A percentile compares a stretch with the other conserved stretches of the same genome.
phyloP scores from a whole-genome alignment of 2,888 invertebrate genomes.

The Rhopalosiphum nymphaeae region DNA sequence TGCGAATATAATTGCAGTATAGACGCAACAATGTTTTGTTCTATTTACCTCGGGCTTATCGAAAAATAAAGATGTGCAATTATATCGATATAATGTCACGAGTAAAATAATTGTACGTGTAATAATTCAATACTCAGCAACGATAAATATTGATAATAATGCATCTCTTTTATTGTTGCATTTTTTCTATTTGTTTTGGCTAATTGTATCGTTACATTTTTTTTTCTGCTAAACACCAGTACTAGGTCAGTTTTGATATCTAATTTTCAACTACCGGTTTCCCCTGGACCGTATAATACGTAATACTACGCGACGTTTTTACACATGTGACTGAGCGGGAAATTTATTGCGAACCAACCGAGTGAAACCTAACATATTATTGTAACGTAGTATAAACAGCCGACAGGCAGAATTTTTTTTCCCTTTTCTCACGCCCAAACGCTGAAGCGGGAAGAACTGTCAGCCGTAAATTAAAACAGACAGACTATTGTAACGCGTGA shows the following conservation, averaged over 20 bases:
- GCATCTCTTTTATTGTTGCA: not conserved
- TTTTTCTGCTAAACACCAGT: not conserved
- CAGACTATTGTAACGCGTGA: not conserved
- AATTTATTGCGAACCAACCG: conserved; percentile 36
- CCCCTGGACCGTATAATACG: not conserved
- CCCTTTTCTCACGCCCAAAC: not conserved
- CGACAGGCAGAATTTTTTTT: not conserved
- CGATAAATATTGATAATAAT: not conserved
- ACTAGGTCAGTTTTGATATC: conserved; percentile 25
- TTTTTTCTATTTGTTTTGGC: not conserved
- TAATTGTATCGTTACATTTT: not conserved
- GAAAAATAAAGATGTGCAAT: not conserved
- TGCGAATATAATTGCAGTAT: not conserved
- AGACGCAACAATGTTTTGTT: not conserved
- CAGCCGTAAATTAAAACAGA: conserved; percentile 28
- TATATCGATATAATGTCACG: not conserved
- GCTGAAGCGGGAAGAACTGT: not conserved
- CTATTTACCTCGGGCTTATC: not conserved
- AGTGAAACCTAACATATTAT: conserved; percentile 22
- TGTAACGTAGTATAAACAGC: not conserved
- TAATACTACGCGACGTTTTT: not conserved
- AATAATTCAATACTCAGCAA: not conserved
- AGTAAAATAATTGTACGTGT: not conserved
- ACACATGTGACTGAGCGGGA: conserved; percentile 27
- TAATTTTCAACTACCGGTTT: conserved; percentile 19